Percentiles rank a stretch among this genome's conserved stretches.
Evolutionary conservation across 2,797 vertebrate genomes (phyloP).

Genomic region (Carapus acus): DNA sequence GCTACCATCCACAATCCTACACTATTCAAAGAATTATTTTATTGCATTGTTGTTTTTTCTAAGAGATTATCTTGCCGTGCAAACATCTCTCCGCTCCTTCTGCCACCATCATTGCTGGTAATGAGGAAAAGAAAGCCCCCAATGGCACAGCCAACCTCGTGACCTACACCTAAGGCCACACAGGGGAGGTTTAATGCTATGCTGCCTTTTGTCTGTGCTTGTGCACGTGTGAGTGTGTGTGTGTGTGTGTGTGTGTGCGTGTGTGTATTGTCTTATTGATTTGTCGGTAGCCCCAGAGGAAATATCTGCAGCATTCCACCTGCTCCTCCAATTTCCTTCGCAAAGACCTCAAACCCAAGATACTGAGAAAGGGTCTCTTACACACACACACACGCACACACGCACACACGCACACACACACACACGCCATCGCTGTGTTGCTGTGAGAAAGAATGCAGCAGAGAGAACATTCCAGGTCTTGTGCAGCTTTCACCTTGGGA

Average conservation of each 20-base stretch:
- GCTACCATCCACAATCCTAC: no score
- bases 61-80: background rate
- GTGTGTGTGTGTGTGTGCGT: slow-evolving; percentile 6
- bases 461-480: slow-evolving; percentile 41
- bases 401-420: slow-evolving; percentile 11
- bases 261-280: slow-evolving; percentile 58
- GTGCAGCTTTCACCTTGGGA: slow-evolving; percentile 17
- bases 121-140: slow-evolving; percentile 46
- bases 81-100: slow-evolving; percentile 8
- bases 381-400: slow-evolving; percentile 8
- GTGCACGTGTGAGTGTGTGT: background rate
- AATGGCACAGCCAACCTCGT: slow-evolving; percentile 14
- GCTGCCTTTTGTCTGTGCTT: slow-evolving; percentile 31
- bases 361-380: slow-evolving; percentile 26
- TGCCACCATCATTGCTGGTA: slow-evolving; percentile 36
- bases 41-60: no score
- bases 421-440: slow-evolving; percentile 33
- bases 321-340: slow-evolving; percentile 63
- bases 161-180: slow-evolving; percentile 33
- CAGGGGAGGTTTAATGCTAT: slow-evolving; percentile 33
- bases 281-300: slow-evolving; percentile 46
- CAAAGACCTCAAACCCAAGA: slow-evolving; percentile 9
- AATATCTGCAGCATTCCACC: slow-evolving; percentile 62
- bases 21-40: slow-evolving; percentile 49
- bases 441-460: slow-evolving; percentile 45